Evolutionary conservation across 2,113 vertebrate genomes (phyloP).

Genomic region (Tragelaphus buxtoni): DNA sequence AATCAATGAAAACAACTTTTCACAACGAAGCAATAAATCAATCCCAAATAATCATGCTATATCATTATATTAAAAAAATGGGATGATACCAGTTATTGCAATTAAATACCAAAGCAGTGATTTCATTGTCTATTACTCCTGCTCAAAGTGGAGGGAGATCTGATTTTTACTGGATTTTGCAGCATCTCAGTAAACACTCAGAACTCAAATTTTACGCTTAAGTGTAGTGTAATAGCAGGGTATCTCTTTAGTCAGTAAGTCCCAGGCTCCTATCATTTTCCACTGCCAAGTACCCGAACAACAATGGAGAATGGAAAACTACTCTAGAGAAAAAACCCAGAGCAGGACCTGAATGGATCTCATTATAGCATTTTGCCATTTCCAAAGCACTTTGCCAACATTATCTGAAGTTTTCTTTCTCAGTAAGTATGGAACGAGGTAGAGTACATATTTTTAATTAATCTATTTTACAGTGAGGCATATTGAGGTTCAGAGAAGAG

Average conservation of each 20-base stretch:
- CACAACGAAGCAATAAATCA: constrained; percentile 76
- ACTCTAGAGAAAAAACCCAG: not conserved
- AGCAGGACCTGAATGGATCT: not conserved
- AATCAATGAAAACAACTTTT: constrained; percentile 70
- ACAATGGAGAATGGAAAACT: not conserved
- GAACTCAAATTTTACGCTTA: not conserved
- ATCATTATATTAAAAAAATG: not conserved
- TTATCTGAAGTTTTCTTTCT: not conserved
- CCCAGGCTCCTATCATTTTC: not conserved
- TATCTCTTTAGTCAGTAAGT: not conserved
- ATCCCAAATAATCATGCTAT: constrained; percentile 62
- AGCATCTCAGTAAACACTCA: not conserved
- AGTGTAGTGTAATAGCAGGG: not conserved
- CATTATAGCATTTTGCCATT: not conserved
- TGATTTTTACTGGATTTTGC: constrained; percentile 10
- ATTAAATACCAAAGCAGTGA: constrained; percentile 13
- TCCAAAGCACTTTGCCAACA: not conserved
- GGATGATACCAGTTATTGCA: constrained; percentile 27
- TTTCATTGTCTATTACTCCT: not conserved
- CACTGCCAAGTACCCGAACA: not conserved
- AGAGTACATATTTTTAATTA: not conserved
- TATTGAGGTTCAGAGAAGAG: not conserved
- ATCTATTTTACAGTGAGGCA: not conserved
- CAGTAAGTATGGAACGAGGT: not conserved
- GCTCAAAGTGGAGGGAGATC: not conserved